These are phyloP conservation scores for Ypsolopha scabrella DNA, from an alignment of 2,888 invertebrate species.

Conservation along the genomic window DNA sequence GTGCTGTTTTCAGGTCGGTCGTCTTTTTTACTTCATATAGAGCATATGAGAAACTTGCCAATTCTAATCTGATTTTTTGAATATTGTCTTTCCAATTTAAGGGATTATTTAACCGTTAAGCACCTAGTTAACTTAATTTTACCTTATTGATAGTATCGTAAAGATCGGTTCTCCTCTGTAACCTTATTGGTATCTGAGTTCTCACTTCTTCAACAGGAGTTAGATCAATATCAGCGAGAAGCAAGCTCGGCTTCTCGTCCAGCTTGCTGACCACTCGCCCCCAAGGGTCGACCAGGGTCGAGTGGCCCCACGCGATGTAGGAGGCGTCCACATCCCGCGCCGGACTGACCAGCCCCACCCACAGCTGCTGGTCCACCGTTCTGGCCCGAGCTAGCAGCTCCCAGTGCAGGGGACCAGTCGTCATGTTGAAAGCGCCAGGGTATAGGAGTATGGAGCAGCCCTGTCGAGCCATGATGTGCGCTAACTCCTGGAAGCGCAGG, in stretches of 20 bases:
- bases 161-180: slow-evolving; percentile 80
- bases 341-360: slow-evolving; percentile 87
- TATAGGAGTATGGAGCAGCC: slow-evolving; percentile 89
- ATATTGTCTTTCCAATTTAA: no score
- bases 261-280: slow-evolving; percentile 78
- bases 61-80: no score
- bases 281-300: slow-evolving; percentile 88
- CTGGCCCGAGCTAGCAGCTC: slow-evolving; percentile 83
- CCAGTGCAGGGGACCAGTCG: slow-evolving; percentile 96
- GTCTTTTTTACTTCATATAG: no score
- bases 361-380: slow-evolving; percentile 91
- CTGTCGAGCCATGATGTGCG: slow-evolving; percentile 75
- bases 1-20: no score
- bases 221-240: slow-evolving; percentile 83
- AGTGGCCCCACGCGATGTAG: slow-evolving; percentile 93
- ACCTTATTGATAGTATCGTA: slow-evolving; percentile 66
- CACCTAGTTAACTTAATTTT: not conserved
- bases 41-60: no score
- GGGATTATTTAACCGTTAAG: no score
- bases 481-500: slow-evolving; percentile 91
- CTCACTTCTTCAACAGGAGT: slow-evolving; percentile 80
- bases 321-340: slow-evolving; percentile 78
- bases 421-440: slow-evolving; percentile 97
- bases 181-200: slow-evolving; percentile 83
- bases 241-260: slow-evolving; percentile 76